phyloP scores from a whole-genome alignment of 2,888 invertebrate genomes.

The Eulithis testata region DNA sequence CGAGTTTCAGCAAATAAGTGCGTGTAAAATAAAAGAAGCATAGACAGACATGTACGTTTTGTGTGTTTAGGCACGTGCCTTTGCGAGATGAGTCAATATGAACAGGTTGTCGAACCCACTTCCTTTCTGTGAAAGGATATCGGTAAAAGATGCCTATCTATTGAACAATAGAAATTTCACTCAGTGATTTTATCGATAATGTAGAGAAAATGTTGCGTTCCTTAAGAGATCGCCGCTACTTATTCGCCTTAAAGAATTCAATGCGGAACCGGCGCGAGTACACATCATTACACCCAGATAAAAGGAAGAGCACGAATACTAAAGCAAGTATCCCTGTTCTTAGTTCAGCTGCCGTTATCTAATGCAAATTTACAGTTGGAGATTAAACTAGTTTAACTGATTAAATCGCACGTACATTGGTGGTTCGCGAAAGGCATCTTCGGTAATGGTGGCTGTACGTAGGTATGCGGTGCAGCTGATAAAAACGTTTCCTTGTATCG shows the following conservation, averaged over 20 bases:
- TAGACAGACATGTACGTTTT: constrained; percentile 52
- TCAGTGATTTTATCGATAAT: background rate
- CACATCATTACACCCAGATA: constrained; percentile 62
- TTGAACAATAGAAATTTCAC: constrained; percentile 28
- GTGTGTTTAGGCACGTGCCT: constrained; percentile 68
- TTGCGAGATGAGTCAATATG: constrained; percentile 75
- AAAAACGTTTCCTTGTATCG: constrained; percentile 70
- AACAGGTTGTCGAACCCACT: constrained; percentile 71
- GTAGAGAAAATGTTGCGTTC: constrained; percentile 7
- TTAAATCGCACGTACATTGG: constrained; percentile 50
- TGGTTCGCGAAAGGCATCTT: constrained; percentile 58
- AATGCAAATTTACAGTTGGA: constrained; percentile 72
- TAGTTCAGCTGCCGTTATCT: constrained; percentile 69
- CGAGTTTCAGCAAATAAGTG: constrained; percentile 41
- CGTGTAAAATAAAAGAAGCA: constrained; percentile 49
- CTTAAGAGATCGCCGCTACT: background rate
- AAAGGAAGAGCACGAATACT: constrained; percentile 66
- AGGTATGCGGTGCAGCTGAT: constrained; percentile 52
- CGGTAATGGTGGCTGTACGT: constrained; percentile 69
- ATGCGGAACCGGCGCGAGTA: constrained; percentile 55
- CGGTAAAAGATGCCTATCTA: constrained; percentile 44
- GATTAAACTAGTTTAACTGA: constrained; percentile 62
- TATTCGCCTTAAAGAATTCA: constrained; percentile 17
- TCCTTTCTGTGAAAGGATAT: constrained; percentile 58
- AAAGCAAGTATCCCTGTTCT: constrained; percentile 68